Conservation (phyloP, 2,797 vertebrate species). For the Phaenicophaeus curvirostris region DNA sequence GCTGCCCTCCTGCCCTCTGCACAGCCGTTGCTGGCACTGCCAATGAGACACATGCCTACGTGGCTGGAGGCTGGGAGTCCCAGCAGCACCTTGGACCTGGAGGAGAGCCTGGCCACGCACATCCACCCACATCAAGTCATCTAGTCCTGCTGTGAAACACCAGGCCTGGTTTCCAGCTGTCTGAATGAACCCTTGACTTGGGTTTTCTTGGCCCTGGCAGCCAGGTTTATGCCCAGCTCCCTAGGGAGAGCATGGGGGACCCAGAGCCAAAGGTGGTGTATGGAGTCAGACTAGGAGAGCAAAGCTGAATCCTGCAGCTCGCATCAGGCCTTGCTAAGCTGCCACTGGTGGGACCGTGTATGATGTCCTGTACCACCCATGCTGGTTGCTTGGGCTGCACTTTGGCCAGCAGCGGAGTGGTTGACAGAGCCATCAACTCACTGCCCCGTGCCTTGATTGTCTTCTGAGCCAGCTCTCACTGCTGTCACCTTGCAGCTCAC, state of each 20-base stretch:
- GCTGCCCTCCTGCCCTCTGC: background rate
- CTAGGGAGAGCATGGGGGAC: background rate
- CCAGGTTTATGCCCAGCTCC: background rate
- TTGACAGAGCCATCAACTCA: background rate
- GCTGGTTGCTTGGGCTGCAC: fast-evolving
- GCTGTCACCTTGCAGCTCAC: background rate
- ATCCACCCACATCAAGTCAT: fast-evolving
- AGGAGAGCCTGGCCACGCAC: background rate
- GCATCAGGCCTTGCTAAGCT: background rate
- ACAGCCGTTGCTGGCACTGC: background rate
- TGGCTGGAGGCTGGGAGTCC: background rate
- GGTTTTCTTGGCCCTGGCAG: background rate
- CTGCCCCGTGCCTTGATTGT: background rate
- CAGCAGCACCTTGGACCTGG: background rate
- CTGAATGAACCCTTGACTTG: background rate
- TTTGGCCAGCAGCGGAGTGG: background rate
- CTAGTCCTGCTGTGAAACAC: background rate
- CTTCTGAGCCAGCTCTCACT: background rate
- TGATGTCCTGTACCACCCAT: background rate
- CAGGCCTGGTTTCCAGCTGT: background rate
- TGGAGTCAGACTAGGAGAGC: background rate
- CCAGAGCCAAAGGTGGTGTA: background rate
- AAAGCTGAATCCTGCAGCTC: background rate
- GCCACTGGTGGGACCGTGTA: background rate
- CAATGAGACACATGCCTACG: fast-evolving